A percentile compares a stretch with the other conserved stretches of the same genome.
phyloP scores from a whole-genome alignment of 1,140 invertebrate species.

The Nasonia vitripennis region DNA sequence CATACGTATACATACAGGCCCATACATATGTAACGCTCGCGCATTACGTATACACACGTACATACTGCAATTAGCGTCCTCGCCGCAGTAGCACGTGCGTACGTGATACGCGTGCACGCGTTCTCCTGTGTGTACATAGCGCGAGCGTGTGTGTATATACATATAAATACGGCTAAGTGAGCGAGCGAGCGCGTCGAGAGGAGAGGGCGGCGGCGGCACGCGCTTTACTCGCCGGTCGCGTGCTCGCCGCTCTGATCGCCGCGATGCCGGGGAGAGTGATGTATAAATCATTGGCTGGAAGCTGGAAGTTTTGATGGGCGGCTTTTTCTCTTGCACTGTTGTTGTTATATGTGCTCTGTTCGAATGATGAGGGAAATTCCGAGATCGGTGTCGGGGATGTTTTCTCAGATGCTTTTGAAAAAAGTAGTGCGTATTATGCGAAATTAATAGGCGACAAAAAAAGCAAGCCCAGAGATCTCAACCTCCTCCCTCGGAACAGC shows the following conservation, averaged over 20 bases:
- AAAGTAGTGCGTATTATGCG: too few species aligned
- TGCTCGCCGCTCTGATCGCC: neutral
- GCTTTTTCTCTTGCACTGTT: too few species aligned
- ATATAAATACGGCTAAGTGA: too few species aligned
- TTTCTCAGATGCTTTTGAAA: too few species aligned
- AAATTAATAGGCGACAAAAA: too few species aligned
- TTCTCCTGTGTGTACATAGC: neutral
- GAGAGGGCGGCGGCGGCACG: neutral
- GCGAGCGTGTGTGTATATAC: neutral
- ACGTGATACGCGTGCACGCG: neutral
- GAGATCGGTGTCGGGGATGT: too few species aligned
- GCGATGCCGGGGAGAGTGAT: neutral
- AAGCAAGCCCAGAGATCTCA: too few species aligned
- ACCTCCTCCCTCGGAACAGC: neutral
- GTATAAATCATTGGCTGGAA: too few species aligned
- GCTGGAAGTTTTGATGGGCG: too few species aligned
- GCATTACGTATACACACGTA: conserved; percentile 1
- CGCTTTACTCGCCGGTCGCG: neutral
- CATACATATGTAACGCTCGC: neutral
- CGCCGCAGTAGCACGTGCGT: conserved; percentile 14
- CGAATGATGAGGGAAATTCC: too few species aligned
- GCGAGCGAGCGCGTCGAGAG: too few species aligned
- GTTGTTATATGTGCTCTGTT: too few species aligned
- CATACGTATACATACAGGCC: neutral
- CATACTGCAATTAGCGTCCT: neutral